phyloP scores from a whole-genome alignment of 2,888 invertebrate species.

The Caenorhabditis sp. region DNA sequence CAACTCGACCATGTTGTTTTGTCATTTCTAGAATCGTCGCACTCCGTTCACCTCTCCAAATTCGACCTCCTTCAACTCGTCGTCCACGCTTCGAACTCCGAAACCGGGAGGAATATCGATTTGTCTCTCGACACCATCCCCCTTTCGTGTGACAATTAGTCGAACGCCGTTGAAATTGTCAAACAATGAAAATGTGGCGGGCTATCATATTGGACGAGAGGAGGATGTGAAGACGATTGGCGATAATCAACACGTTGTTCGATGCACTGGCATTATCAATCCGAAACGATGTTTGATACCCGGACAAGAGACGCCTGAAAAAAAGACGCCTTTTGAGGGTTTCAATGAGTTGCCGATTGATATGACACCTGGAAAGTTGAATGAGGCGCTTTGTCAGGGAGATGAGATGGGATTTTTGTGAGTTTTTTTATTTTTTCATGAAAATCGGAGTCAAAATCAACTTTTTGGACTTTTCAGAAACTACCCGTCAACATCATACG shows the following conservation, averaged over 20 bases:
- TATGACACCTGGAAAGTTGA: constrained; percentile 16
- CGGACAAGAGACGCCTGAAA: too few relatives aligned
- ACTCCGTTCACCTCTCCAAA: background rate
- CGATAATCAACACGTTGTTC: background rate
- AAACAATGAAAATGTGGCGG: constrained; percentile 36
- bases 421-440: background rate
- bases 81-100: constrained; percentile 9
- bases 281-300: constrained; percentile 11
- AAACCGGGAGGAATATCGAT: constrained; percentile 14
- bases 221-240: constrained; percentile 17
- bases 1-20: too few relatives aligned
- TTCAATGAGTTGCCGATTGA: constrained; percentile 11
- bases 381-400: constrained; percentile 5
- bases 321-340: constrained; percentile 5
- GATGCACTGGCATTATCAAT: constrained; percentile 7
- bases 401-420: background rate
- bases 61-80: too few relatives aligned
- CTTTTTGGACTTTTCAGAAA: background rate
- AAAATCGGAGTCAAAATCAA: background rate
- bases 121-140: constrained; percentile 24
- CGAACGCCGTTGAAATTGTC: constrained; percentile 37
- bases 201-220: constrained; percentile 21
- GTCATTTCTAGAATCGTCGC: background rate
- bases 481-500: too few relatives aligned
- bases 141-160: constrained; percentile 26